phyloP scores from a whole-genome alignment of 2,113 vertebrate species.

The Glaucomys volans region DNA sequence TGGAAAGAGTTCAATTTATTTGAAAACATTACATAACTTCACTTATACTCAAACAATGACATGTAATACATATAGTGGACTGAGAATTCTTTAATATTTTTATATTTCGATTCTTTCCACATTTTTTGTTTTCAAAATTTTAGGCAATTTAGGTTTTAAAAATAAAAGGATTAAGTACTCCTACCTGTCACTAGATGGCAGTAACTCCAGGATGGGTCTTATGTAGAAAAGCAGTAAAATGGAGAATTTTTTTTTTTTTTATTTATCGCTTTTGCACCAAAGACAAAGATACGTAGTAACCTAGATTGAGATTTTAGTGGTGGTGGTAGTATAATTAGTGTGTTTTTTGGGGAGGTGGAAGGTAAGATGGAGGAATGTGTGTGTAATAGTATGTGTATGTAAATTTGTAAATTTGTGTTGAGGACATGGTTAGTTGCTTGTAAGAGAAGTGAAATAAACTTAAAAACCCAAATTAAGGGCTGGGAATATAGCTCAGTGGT shows the following conservation, averaged over 20 bases:
- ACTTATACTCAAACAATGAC: not conserved
- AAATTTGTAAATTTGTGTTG: slow-evolving; percentile 44
- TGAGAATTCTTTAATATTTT: not conserved
- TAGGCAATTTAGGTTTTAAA: slow-evolving; percentile 47
- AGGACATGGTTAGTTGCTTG: not conserved
- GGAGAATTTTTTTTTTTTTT: slow-evolving; percentile 58
- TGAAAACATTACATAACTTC: slow-evolving; percentile 56
- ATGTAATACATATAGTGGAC: slow-evolving; percentile 4
- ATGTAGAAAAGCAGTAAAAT: slow-evolving; percentile 53
- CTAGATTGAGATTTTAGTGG: not conserved
- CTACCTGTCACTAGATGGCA: slow-evolving; percentile 84
- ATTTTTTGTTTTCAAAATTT: slow-evolving; percentile 34
- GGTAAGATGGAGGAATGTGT: not conserved
- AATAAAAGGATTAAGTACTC: slow-evolving; percentile 79
- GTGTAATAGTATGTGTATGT: not conserved
- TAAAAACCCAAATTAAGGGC: slow-evolving; percentile 36
- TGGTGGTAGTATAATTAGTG: not conserved
- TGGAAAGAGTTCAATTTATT: slow-evolving; percentile 30
- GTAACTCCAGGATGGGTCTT: slow-evolving; percentile 78
- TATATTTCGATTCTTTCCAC: not conserved
- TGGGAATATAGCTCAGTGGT: too few species aligned
- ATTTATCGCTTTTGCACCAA: slow-evolving; percentile 8
- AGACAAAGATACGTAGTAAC: not conserved
- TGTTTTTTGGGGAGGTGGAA: not conserved
- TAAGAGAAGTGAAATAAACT: slow-evolving; percentile 16